Conservation (phyloP, 2,888 invertebrate genomes). For the Ashinkailepas kermadecensis region DNA sequence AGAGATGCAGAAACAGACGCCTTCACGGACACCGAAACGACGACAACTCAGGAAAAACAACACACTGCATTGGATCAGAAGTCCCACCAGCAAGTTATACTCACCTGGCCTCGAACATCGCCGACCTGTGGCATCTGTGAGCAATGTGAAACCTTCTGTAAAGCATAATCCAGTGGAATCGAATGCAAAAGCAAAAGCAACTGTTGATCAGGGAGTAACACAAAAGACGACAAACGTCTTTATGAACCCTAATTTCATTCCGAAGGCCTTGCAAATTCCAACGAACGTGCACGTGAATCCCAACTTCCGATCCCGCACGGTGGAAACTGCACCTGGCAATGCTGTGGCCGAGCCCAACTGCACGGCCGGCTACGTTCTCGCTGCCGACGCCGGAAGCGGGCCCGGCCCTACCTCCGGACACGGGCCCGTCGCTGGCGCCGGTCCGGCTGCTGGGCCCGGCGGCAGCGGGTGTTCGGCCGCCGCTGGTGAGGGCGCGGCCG, state of each 20-base stretch:
- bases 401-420: neutral
- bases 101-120: neutral
- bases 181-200: neutral
- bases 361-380: neutral
- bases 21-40: neutral
- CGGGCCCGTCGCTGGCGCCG: neutral
- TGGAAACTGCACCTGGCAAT: neutral
- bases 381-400: neutral
- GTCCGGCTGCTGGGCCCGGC: neutral
- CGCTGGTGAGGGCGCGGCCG: too few species aligned
- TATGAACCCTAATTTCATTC: neutral
- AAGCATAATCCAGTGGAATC: neutral
- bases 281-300: neutral
- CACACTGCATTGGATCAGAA: neutral
- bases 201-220: neutral
- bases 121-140: neutral
- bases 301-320: neutral
- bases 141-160: neutral
- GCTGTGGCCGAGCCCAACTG: neutral
- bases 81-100: neutral
- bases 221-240: neutral
- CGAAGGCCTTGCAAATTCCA: neutral
- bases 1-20: neutral
- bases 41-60: neutral
- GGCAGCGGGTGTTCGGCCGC: too few species aligned